Conservation (phyloP, 2,797 vertebrate species). For the Leptodactylus fallax region DNA sequence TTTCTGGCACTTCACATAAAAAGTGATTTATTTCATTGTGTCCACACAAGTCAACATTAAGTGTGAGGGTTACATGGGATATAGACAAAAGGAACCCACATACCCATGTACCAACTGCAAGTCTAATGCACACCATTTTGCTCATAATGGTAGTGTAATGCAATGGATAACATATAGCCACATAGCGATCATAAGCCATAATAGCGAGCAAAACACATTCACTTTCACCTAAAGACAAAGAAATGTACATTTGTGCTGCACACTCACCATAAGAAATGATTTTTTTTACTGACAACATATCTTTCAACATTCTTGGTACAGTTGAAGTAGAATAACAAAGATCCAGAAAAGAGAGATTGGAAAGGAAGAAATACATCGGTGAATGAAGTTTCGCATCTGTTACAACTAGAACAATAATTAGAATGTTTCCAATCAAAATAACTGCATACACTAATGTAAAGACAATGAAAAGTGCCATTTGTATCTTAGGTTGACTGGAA, state of each 20-base stretch:
- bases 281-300: slow-evolving; percentile 61
- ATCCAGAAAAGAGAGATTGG: slow-evolving; percentile 66
- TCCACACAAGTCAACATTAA: slow-evolving; percentile 9
- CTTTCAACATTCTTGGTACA: slow-evolving; percentile 63
- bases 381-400: slow-evolving; percentile 41
- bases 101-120: slow-evolving; percentile 4
- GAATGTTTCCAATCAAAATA: slow-evolving; percentile 15
- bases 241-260: slow-evolving; percentile 43
- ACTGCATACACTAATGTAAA: background rate
- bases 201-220: slow-evolving; percentile 40
- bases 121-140: background rate
- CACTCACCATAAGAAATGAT: slow-evolving; percentile 61
- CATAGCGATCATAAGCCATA: slow-evolving; percentile 20
- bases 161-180: slow-evolving; percentile 36
- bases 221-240: slow-evolving; percentile 7
- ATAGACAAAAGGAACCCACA: slow-evolving; percentile 17
- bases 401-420: background rate
- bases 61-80: background rate
- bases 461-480: slow-evolving; percentile 12
- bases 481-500: background rate
- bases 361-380: slow-evolving; percentile 69
- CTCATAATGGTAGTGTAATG: slow-evolving; percentile 16
- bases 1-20: slow-evolving; percentile 42
- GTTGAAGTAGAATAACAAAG: slow-evolving; percentile 54
- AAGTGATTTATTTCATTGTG: slow-evolving; percentile 44